Percentiles rank a stretch among this genome's conserved stretches.
phyloP scores from a whole-genome alignment of 2,113 vertebrate genomes.

The Oxyura jamaicensis region DNA sequence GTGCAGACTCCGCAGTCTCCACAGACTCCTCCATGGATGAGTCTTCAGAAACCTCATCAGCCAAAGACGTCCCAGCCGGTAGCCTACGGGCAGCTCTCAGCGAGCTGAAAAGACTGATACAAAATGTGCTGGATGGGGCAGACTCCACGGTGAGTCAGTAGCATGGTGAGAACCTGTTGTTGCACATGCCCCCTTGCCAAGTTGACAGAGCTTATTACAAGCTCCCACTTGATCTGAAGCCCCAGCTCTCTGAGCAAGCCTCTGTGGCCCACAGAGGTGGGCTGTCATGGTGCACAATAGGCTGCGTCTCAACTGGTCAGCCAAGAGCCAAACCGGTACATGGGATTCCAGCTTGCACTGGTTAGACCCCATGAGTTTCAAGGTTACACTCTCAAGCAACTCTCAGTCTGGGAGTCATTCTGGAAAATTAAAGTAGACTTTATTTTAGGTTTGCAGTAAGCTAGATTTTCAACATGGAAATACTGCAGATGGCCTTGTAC shows the following conservation, averaged over 20 bases:
- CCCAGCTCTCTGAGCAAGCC: background rate
- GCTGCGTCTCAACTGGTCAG: background rate
- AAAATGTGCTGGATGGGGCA: conserved; percentile 92
- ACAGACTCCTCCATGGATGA: conserved; percentile 99
- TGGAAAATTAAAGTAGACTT: background rate
- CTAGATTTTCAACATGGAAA: background rate
- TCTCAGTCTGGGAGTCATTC: background rate
- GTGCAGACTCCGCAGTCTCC: conserved; percentile 94
- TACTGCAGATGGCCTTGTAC: background rate
- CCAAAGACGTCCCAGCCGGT: conserved; percentile 92
- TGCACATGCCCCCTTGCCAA: background rate
- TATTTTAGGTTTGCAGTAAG: background rate
- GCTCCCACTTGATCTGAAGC: background rate
- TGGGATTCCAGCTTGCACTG: background rate
- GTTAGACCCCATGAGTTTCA: background rate
- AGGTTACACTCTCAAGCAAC: background rate
- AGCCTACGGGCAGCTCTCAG: conserved; percentile 90
- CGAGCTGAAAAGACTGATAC: conserved; percentile 93
- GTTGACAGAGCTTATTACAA: background rate
- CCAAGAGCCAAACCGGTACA: background rate
- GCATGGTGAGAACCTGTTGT: background rate
- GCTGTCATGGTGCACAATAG: background rate
- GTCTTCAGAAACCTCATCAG: conserved; percentile 95
- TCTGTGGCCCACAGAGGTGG: background rate
- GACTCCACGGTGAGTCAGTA: conserved; percentile 87